A percentile compares a stretch with the other conserved stretches of the same genome.
phyloP scores from a whole-genome alignment of 2,113 vertebrate genomes.

The Sinosuthora webbiana region DNA sequence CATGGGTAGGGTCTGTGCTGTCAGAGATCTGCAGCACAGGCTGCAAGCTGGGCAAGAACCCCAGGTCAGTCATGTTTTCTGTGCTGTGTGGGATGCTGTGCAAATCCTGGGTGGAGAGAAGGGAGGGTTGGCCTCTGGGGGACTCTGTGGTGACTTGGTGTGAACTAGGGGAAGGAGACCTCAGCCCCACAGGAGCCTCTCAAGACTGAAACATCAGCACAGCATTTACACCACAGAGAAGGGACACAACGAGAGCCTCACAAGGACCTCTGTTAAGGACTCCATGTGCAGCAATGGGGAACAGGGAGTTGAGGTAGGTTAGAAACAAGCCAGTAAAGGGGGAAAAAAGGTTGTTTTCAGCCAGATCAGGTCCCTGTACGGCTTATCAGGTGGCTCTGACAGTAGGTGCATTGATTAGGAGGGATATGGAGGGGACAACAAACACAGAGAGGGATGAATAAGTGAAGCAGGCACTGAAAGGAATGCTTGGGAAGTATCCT shows the following conservation, averaged over 20 bases:
- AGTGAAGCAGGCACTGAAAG: not conserved
- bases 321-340: not conserved
- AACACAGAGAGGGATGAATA: not conserved
- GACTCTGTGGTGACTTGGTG: not conserved
- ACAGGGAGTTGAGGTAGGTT: not conserved
- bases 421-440: not conserved
- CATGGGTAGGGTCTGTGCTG: not conserved
- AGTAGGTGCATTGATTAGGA: accelerated
- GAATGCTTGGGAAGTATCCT: not conserved
- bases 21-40: not conserved
- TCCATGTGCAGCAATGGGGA: accelerated
- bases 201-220: not conserved
- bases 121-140: accelerated
- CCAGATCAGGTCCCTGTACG: not conserved
- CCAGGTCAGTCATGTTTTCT: not conserved
- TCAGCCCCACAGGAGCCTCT: accelerated
- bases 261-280: not conserved
- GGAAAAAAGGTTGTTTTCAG: accelerated
- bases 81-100: accelerated
- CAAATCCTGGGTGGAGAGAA: not conserved
- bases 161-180: not conserved
- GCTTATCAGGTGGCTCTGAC: not conserved
- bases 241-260: accelerated
- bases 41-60: not conserved
- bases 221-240: not conserved